Conservation (phyloP, 2,113 vertebrate species). For the Pitta sordida region DNA sequence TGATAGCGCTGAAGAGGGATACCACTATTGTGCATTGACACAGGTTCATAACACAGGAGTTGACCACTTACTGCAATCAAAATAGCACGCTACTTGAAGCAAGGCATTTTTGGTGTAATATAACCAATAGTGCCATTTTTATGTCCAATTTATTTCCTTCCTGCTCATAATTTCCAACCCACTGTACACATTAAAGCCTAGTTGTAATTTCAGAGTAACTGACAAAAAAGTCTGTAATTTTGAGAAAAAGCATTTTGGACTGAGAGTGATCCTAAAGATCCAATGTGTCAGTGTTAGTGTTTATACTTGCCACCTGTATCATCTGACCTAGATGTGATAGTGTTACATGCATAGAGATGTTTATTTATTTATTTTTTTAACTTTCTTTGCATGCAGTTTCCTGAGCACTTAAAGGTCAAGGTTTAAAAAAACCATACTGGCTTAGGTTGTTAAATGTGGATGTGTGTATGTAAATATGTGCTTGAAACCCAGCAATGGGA, state of each 20-base stretch:
- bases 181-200: background rate
- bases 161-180: background rate
- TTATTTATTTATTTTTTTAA: background rate
- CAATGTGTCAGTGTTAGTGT: accelerated
- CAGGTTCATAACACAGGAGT: accelerated
- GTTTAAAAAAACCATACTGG: background rate
- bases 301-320: background rate
- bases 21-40: background rate
- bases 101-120: background rate
- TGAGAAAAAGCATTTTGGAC: background rate
- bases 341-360: background rate
- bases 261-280: background rate
- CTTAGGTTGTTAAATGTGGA: background rate
- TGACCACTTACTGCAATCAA: background rate
- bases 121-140: background rate
- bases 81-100: background rate
- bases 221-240: background rate
- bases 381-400: background rate
- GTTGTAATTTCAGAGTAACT: background rate
- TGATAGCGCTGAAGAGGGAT: accelerated
- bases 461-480: background rate
- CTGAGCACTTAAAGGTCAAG: background rate
- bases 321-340: background rate
- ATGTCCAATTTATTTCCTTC: background rate
- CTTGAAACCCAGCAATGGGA: background rate